These are phyloP conservation scores for Ceratina australensis DNA, from an alignment of 1,140 invertebrate species.

Conservation along the genomic window DNA sequence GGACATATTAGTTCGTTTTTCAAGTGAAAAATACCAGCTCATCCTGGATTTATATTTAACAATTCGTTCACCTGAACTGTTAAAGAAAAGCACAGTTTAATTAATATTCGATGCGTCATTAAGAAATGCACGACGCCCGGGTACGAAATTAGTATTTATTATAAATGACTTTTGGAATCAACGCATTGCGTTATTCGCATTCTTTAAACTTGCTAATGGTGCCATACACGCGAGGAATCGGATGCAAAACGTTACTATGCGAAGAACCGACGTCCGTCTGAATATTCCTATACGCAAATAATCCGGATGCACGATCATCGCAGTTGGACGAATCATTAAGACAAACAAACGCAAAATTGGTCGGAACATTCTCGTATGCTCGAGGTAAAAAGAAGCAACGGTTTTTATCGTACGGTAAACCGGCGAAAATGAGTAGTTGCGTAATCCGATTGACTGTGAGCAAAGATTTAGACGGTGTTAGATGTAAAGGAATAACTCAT, in stretches of 20 bases:
- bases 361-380: too few species aligned
- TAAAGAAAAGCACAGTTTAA: constrained; percentile 34
- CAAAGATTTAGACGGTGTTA: too few species aligned
- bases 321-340: neutral
- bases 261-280: neutral
- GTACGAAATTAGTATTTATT: neutral
- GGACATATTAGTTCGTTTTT: constrained; percentile 1
- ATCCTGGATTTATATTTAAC: constrained; percentile 22
- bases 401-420: too few species aligned
- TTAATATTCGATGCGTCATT: constrained; percentile 34
- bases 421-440: too few species aligned
- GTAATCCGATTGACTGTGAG: too few species aligned
- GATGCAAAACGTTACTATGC: neutral
- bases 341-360: neutral
- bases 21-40: neutral
- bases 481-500: too few species aligned
- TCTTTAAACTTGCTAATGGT: neutral
- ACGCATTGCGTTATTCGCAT: neutral
- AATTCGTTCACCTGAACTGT: constrained; percentile 55
- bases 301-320: too few species aligned
- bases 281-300: too few species aligned
- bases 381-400: too few species aligned
- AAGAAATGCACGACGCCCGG: neutral
- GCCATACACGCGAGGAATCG: neutral
- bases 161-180: neutral